Percentiles rank a stretch among this genome's conserved stretches.
These are phyloP conservation scores for Piprites chloris DNA, from an alignment of 2,113 vertebrate genomes.

Conservation along the genomic window DNA sequence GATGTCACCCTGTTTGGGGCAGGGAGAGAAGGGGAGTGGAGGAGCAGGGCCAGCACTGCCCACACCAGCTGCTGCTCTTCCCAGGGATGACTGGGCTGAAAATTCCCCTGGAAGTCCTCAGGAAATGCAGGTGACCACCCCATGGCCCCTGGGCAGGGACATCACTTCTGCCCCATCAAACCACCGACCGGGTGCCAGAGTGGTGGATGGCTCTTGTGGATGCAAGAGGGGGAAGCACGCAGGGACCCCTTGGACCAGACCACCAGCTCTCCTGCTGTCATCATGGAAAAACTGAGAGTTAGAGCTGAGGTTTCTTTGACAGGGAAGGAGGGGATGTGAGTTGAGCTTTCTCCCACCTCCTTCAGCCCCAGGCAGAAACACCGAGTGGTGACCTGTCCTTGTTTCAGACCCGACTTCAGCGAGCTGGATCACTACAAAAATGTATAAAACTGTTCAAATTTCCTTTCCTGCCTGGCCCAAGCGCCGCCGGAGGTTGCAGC, in stretches of 20 bases:
- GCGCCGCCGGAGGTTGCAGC: rapidly evolving
- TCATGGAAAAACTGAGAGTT: neutral
- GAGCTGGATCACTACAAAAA: neutral
- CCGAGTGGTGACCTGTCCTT: rapidly evolving
- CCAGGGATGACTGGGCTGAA: neutral
- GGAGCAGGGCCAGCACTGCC: neutral
- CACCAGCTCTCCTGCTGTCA: neutral
- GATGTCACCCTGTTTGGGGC: neutral
- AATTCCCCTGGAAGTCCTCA: rapidly evolving
- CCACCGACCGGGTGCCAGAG: rapidly evolving
- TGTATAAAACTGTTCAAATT: neutral
- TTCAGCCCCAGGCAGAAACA: neutral
- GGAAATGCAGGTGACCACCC: neutral
- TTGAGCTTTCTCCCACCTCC: neutral
- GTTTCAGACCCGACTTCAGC: neutral
- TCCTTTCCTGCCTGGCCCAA: rapidly evolving
- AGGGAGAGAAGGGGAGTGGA: neutral
- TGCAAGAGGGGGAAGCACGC: neutral
- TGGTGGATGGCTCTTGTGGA: rapidly evolving
- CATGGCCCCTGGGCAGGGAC: neutral
- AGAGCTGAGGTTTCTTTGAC: neutral
- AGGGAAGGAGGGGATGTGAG: neutral
- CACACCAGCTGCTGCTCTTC: neutral
- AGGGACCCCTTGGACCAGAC: neutral
- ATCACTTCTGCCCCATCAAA: neutral